Evolutionary conservation across 1,140 invertebrate species (phyloP), one percentile per base, ranked within the genome.

Genomic region (Zaprionus nigranus): DNA sequence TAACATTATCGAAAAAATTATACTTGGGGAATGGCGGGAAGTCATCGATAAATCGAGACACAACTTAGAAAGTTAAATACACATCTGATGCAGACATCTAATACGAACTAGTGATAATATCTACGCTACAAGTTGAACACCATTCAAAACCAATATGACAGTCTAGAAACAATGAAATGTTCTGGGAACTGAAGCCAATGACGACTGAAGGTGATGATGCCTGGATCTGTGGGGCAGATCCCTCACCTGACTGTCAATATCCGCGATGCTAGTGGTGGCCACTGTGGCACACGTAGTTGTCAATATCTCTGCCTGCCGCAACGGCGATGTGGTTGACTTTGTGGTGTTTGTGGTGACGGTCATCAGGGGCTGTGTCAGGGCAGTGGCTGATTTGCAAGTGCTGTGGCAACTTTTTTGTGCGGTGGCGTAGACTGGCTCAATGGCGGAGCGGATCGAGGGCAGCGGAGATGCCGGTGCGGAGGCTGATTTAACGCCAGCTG

Each of bases 401-500:
- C 72, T 90, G 64, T 83, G 76, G 70, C 79, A 75, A 62, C 76
- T 61, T 66, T 92, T 91, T 92, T 92, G 91, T 91, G 91, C 91
- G 71, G 84, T 91, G 24, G 91, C 91, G 58, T 92, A 92, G 71
- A 92, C 87, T 40, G 91, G 91, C 57, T 91, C 91, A 43, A 46
- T 46, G 40, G 49, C 62, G 17, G 71, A 78, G 26, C 62, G 66
- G 54, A 36, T 53, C 60, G 57, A 53, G 6, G 86, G 74, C 75
- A 90, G 56, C 40, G 83, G 68, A n/a, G 71, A 59, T 24, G 71
- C 60, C 28, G 53, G 26, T 13, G 64, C 53, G 3, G 60, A 62
- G 11, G 26, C 60, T n/a, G 40, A 49, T 30, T 36, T 30, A 24
- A 15, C 11, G 22, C 13, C 58, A 28, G 49, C 30, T 7, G 36